phyloP scores from a whole-genome alignment of 1,140 invertebrate genomes.

The Luehdorfia chinensis region DNA sequence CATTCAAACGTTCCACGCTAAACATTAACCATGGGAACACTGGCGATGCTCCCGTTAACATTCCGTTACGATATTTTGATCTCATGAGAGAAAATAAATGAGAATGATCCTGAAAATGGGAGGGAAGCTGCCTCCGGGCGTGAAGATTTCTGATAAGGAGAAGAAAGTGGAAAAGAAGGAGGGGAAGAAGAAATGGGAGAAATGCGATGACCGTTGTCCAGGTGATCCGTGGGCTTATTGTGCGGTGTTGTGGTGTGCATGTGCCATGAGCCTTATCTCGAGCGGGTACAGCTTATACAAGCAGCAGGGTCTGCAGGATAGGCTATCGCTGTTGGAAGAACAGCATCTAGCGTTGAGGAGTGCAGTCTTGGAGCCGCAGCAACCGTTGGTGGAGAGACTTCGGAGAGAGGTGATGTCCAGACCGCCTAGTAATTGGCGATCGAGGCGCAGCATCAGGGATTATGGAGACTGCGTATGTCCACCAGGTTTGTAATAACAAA shows the following conservation, averaged over 20 bases:
- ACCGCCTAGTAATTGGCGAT: slow-evolving; percentile 29
- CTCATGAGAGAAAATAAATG: slow-evolving; percentile 28
- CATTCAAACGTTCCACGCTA: not conserved
- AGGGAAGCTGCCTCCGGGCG: slow-evolving; percentile 50
- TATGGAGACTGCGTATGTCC: slow-evolving; percentile 44
- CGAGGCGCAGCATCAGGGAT: slow-evolving; percentile 39
- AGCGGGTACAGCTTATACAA: slow-evolving; percentile 62
- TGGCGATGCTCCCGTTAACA: not conserved
- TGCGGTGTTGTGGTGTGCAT: slow-evolving; percentile 71
- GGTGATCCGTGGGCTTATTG: slow-evolving; percentile 65
- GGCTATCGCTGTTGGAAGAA: slow-evolving; percentile 57
- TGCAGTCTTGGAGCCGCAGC: slow-evolving; percentile 64
- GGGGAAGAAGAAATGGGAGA: slow-evolving; percentile 40
- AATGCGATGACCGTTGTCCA: slow-evolving; percentile 54
- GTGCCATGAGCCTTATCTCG: slow-evolving; percentile 68
- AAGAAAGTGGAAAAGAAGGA: slow-evolving; percentile 22
- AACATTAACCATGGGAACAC: slow-evolving; percentile 5
- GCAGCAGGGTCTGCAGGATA: slow-evolving; percentile 52
- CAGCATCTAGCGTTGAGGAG: slow-evolving; percentile 61
- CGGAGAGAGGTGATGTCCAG: slow-evolving; percentile 38
- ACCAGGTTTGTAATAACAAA: slow-evolving; percentile 40
- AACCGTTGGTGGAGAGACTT: slow-evolving; percentile 58
- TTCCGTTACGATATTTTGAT: slow-evolving; percentile 15
- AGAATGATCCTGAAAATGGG: slow-evolving; percentile 67
- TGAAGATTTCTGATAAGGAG: slow-evolving; percentile 38